Conservation (phyloP, 2,888 invertebrate species). For the Cynaeus angustus region DNA sequence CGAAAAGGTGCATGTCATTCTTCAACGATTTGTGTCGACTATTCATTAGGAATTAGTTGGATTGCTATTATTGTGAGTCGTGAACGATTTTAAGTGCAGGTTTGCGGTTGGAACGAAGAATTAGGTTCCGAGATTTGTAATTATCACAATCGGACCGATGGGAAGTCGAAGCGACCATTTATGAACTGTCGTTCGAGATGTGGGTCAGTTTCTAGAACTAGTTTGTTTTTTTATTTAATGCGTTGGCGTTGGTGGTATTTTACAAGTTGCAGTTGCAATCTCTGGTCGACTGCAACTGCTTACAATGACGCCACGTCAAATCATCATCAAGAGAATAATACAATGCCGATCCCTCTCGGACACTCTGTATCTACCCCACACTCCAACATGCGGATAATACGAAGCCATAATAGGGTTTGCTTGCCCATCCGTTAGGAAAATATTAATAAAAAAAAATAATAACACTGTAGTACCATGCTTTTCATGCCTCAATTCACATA, state of each 20-base stretch:
- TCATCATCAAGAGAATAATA: conserved; percentile 56
- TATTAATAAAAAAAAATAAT: conserved; percentile 58
- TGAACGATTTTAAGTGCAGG: conserved; percentile 59
- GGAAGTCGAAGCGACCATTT: conserved; percentile 4
- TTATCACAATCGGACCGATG: conserved; percentile 17
- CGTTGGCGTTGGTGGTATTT: conserved; percentile 16
- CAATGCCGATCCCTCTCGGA: conserved; percentile 55
- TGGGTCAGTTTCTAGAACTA: no score
- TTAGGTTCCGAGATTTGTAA: conserved; percentile 18
- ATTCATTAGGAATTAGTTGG: conserved; percentile 77
- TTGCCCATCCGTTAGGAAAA: conserved; percentile 59
- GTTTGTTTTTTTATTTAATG: background rate
- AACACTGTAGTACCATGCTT: conserved; percentile 50
- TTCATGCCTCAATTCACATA: conserved; percentile 44
- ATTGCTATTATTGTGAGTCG: conserved; percentile 74
- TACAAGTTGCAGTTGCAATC: conserved; percentile 48
- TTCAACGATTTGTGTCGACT: conserved; percentile 70
- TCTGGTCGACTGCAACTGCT: conserved; percentile 56
- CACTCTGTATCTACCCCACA: conserved; percentile 51
- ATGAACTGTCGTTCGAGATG: background rate
- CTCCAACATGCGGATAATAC: conserved; percentile 57
- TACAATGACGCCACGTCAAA: conserved; percentile 60
- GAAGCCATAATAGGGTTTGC: conserved; percentile 61
- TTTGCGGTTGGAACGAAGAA: conserved; percentile 54
- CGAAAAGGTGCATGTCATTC: conserved; percentile 69